phyloP scores from a whole-genome alignment of 2,797 vertebrate genomes.

The Gallirallus australis region DNA sequence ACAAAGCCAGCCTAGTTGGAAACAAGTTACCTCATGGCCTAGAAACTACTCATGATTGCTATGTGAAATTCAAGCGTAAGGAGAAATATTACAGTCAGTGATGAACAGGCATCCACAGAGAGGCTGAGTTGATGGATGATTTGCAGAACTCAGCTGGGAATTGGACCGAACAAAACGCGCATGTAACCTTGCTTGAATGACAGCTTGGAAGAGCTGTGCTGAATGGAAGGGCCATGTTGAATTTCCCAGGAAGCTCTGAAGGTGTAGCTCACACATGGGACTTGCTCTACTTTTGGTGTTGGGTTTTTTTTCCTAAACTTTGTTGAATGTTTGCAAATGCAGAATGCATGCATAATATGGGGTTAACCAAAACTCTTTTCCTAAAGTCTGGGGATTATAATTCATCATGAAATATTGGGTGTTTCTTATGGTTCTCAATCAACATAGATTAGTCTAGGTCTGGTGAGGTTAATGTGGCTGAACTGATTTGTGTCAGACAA shows the following conservation, averaged over 20 bases:
- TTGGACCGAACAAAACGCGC: not conserved
- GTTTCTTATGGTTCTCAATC: not conserved
- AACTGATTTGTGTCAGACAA: constrained; percentile 22
- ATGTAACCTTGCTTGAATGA: not conserved
- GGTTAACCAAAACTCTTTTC: not conserved
- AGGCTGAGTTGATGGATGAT: not conserved
- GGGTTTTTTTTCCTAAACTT: not conserved
- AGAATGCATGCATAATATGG: not conserved
- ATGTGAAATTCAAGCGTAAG: not conserved
- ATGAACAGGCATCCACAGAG: not conserved
- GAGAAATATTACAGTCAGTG: not conserved
- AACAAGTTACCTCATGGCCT: not conserved
- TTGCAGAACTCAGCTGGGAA: constrained; percentile 10
- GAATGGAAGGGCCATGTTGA: not conserved
- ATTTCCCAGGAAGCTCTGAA: not conserved
- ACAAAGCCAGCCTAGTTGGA: constrained; percentile 12
- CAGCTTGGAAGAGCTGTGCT: not conserved
- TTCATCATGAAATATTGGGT: not conserved
- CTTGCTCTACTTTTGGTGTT: not conserved
- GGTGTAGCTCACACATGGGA: not conserved
- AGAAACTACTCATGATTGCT: not conserved
- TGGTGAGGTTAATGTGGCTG: constrained; percentile 23
- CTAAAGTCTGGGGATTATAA: not conserved
- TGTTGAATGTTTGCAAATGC: not conserved
- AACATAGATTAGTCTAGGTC: not conserved